Percentiles rank a stretch among this genome's conserved stretches.
These are phyloP conservation scores for Andrena camellia DNA, from an alignment of 2,888 invertebrate species.

Conservation along the genomic window DNA sequence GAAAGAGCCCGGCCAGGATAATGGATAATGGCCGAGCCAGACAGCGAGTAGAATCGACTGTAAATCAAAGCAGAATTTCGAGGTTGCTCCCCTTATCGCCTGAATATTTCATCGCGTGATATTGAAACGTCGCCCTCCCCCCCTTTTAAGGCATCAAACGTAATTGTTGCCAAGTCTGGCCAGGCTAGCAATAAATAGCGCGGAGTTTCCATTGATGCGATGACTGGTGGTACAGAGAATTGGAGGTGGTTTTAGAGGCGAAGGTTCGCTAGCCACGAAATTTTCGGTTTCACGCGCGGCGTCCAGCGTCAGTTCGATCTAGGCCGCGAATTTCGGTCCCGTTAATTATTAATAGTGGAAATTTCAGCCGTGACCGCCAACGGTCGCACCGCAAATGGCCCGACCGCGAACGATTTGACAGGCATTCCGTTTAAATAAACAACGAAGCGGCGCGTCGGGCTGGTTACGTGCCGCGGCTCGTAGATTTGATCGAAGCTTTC, in stretches of 20 bases:
- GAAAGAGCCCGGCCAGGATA: slow-evolving; percentile 12
- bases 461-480: not conserved
- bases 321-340: not conserved
- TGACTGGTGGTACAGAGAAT: not conserved
- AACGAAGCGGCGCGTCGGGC: slow-evolving; percentile 31
- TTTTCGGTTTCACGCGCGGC: not conserved
- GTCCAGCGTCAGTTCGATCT: not conserved
- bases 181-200: not conserved
- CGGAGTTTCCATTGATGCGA: not conserved
- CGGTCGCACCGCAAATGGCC: slow-evolving; percentile 30
- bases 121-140: not conserved
- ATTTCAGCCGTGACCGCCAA: slow-evolving; percentile 36
- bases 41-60: slow-evolving; percentile 3
- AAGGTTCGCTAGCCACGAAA: too few relatives aligned
- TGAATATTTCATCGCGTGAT: not conserved
- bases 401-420: slow-evolving; percentile 41
- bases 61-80: slow-evolving; percentile 19
- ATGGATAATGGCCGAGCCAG: slow-evolving; percentile 5
- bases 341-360: slow-evolving; percentile 38
- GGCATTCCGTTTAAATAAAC: slow-evolving; percentile 43
- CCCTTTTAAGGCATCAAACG: not conserved
- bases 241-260: too few relatives aligned
- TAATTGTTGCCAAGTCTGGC: not conserved
- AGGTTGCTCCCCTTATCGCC: not conserved
- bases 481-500: not conserved